These are phyloP conservation scores for Pandemis corylana DNA, from an alignment of 2,888 invertebrate genomes.

Conservation along the genomic window DNA sequence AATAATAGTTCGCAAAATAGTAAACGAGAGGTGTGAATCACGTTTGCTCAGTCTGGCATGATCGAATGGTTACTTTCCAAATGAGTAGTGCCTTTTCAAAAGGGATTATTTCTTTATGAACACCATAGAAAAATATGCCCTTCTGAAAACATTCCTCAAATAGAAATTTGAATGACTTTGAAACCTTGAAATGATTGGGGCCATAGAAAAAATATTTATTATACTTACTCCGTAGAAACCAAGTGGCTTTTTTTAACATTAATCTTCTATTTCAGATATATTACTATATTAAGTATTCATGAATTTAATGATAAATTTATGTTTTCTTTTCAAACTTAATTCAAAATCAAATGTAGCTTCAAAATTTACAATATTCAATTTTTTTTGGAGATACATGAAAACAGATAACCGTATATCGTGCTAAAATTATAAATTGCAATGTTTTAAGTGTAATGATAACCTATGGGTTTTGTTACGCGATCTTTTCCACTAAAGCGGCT, in stretches of 20 bases:
- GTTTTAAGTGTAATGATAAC: too few relatives aligned
- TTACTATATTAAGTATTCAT: too few relatives aligned
- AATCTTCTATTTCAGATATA: too few relatives aligned
- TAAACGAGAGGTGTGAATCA: constrained; percentile 20
- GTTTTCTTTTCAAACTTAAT: too few relatives aligned
- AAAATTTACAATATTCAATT: not conserved
- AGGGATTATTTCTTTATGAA: not conserved
- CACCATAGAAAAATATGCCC: not conserved
- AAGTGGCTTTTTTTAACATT: not conserved
- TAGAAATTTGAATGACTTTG: too few relatives aligned
- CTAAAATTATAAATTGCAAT: not conserved
- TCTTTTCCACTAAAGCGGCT: too few relatives aligned
- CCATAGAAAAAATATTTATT: too few relatives aligned
- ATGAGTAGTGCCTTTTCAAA: not conserved
- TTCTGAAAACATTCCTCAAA: too few relatives aligned
- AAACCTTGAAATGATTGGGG: too few relatives aligned
- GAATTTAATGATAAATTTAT: too few relatives aligned
- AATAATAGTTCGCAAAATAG: constrained; percentile 31
- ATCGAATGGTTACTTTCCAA: not conserved
- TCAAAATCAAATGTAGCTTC: not conserved
- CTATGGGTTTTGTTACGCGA: too few relatives aligned
- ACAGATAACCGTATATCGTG: not conserved
- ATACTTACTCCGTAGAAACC: not conserved
- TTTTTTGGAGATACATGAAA: not conserved
- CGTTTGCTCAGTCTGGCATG: constrained; percentile 1